These are phyloP conservation scores for Agonopterix alstromeriana DNA, from an alignment of 2,888 invertebrate genomes.

Conservation along the genomic window DNA sequence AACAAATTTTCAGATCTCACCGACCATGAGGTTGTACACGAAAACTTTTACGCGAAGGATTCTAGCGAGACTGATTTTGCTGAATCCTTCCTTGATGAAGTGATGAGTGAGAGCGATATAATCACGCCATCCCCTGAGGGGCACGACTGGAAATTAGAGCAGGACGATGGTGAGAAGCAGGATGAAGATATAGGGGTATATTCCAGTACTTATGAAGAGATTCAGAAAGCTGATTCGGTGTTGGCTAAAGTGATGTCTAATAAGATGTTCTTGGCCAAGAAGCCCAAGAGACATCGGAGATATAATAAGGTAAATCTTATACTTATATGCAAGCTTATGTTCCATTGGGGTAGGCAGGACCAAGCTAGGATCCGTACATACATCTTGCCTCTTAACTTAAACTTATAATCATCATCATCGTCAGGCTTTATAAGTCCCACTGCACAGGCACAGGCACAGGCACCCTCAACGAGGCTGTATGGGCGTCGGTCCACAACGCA, in stretches of 20 bases:
- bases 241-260: slow-evolving; percentile 56
- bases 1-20: slow-evolving; percentile 24
- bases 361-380: background rate
- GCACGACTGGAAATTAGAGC: slow-evolving; percentile 6
- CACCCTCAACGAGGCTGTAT: too few relatives aligned
- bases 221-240: slow-evolving; percentile 41
- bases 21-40: slow-evolving; percentile 27
- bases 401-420: too few relatives aligned
- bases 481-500: too few relatives aligned
- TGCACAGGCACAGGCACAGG: too few relatives aligned
- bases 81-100: slow-evolving; percentile 23
- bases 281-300: slow-evolving; percentile 26
- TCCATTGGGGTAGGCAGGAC: background rate
- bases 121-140: slow-evolving; percentile 6
- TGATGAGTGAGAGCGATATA: slow-evolving; percentile 16
- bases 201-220: slow-evolving; percentile 15
- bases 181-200: slow-evolving; percentile 6
- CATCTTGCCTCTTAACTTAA: too few relatives aligned
- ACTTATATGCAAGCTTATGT: background rate
- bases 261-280: slow-evolving; percentile 38
- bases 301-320: slow-evolving; percentile 42
- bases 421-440: too few relatives aligned
- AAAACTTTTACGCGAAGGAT: slow-evolving; percentile 3
- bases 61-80: slow-evolving; percentile 24
- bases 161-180: background rate